phyloP scores from a whole-genome alignment of 2,888 invertebrate species.

The Anthrax anthrax region DNA sequence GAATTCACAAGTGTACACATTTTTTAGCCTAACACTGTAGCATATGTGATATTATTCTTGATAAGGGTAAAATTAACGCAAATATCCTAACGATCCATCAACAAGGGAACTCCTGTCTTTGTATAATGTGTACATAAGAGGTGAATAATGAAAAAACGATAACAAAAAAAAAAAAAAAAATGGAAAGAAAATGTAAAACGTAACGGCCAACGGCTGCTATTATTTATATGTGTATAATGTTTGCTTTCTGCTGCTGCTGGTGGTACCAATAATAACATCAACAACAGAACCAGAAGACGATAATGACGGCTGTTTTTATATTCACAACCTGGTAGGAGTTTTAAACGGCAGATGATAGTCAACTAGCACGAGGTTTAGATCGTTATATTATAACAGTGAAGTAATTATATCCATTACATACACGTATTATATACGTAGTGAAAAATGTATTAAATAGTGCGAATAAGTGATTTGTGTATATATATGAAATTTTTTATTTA shows the following conservation, averaged over 20 bases:
- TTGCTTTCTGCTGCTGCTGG: neutral
- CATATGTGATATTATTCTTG: neutral
- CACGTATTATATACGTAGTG: too few relatives aligned
- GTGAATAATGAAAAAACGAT: too few relatives aligned
- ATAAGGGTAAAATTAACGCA: constrained; percentile 4
- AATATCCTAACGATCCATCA: neutral
- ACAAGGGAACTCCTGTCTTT: neutral
- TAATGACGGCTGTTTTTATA: constrained; percentile 7
- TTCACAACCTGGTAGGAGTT: constrained; percentile 3
- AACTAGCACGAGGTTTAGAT: constrained; percentile 1
- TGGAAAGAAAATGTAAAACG: neutral
- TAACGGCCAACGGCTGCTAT: constrained; percentile 5
- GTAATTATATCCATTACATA: too few relatives aligned
- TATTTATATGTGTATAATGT: neutral
- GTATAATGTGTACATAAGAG: neutral
- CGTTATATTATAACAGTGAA: neutral
- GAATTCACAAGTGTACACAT: too few relatives aligned
- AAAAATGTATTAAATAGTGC: too few relatives aligned
- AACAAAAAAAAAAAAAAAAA: neutral
- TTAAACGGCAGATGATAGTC: constrained; percentile 8
- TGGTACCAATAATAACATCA: neutral
- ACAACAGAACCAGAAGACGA: neutral
- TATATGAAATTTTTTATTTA: too few relatives aligned
- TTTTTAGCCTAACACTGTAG: neutral
- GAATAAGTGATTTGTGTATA: too few relatives aligned